phyloP scores from a whole-genome alignment of 2,113 vertebrate species.

The Lepisosteus oculatus region DNA sequence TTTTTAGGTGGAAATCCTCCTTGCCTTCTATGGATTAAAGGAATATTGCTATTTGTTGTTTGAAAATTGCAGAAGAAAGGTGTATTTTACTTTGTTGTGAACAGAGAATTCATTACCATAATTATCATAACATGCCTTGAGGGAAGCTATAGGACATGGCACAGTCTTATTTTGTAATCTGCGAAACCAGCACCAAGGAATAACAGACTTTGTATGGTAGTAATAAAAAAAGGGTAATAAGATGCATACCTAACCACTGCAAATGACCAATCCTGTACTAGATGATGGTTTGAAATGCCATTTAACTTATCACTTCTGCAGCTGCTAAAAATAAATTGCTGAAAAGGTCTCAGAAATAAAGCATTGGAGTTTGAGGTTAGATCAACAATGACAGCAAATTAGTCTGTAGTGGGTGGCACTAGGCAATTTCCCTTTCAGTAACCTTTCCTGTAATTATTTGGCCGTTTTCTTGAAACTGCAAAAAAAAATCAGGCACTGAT shows the following conservation, averaged over 20 bases:
- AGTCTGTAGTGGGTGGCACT: not conserved
- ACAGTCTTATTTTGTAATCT: conserved; percentile 28
- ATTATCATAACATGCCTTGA: conserved; percentile 37
- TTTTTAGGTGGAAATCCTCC: conserved; percentile 4
- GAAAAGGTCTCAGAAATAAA: not conserved
- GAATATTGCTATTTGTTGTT: conserved; percentile 6
- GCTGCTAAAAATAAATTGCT: not conserved
- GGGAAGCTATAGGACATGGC: conserved; percentile 24
- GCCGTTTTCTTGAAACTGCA: conserved; percentile 15
- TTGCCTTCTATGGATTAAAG: not conserved
- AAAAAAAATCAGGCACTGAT: conserved; percentile 13
- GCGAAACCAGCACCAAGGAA: not conserved
- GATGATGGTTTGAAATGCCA: not conserved
- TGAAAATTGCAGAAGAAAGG: not conserved
- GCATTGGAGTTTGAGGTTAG: not conserved
- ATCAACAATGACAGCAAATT: not conserved
- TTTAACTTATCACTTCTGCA: not conserved
- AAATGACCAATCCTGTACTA: not conserved
- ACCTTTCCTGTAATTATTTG: conserved; percentile 15
- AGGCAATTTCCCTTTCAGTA: not conserved
- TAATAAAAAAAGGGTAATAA: not conserved
- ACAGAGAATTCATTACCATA: conserved; percentile 43
- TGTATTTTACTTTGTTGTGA: conserved; percentile 28
- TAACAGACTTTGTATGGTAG: not conserved
- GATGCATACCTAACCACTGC: not conserved